Base-by-base conservation (phyloP, 2,888 invertebrate genomes). In the Marasmarcha lunaedactyla region DNA sequence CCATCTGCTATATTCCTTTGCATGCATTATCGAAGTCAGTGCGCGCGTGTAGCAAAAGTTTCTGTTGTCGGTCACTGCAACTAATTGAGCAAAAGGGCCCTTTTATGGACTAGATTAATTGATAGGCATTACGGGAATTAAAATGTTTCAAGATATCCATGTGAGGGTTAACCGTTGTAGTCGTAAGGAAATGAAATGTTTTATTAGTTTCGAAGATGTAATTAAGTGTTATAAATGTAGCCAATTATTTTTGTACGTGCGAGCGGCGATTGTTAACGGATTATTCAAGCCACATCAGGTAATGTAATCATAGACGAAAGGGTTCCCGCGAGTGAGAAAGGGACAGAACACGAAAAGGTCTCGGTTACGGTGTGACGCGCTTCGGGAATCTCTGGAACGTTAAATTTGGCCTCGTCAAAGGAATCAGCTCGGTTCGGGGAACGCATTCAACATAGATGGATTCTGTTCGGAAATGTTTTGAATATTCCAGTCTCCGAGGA, bases 71-170 rank as follows among this genome's bases (percentile, higher is more conserved):
- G 54, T 47, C 58, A 52, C 54, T 52, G 59, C 49, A 57, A 59
- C 72, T 78, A 81, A 81, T 81, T 81, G 79, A 70, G 71, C 71
- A 68, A 71, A 77, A 78, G 67, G 61, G 65, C 55, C 57, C 55
- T 52, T 49, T 50, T 57, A 52, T 55, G 36, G 36, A 6, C 10
- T 35, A 39, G 25, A 13, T 7, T 12, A 13, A 26, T 14, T 25
- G 15, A 20, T 20, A 12, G 15, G 36, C 36, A 15, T 20, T 33
- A 12, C 20, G 20, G 7, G 7, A 7, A 20, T 20, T 20, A 20
- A 20, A 20, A 20, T 7, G 20, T 20, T 20, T 5, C 3, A 20
- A 20, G 20, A 20, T 20, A 7, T 7, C 3, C 20, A 20, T 20
- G 7, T 5, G 7, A 20, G 20, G 20, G 20, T 20, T 20, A 5